Evolutionary conservation across 2,888 invertebrate species (phyloP), one percentile per base, ranked within the genome.

Genomic region (Tuta absoluta): DNA sequence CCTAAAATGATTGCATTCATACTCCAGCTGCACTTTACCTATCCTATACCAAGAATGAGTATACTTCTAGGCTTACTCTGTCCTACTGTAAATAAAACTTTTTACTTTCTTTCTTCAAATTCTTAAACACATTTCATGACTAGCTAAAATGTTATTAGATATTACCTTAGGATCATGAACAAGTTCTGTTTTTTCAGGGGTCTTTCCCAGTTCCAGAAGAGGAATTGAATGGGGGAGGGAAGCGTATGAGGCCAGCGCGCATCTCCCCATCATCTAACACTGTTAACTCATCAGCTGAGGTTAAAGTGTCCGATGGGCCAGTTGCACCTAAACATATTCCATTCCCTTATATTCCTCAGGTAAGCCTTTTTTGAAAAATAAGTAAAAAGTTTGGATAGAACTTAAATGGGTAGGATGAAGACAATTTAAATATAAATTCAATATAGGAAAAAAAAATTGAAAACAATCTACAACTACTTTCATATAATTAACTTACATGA

Each of bases 281-380:
- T 7, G 63, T 68, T 2, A 70, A 66, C 0, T 62, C 61, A 12
- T 56, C 70, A 10, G 51, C 80, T 21, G 87, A 87, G 0, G 68
- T 78, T 0, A 90, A 89, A 68, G 67, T 81, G 11, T 65, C 78
- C 1, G 91, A 90, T 0, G 83, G 82, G 5, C 92, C 94, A 0
- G 78, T 92, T 21, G 92, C 94, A 11, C 95, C 96, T 0, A 96
- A 96, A 81, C 96, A 97, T 77, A 95, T 96, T 72, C 96, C 96
- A 12, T 95, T 96, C 77, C 96, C 96, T 0, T 93, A 93, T 63
- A 93, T 96, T 58, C 95, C 97, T 0, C 93, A 94, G 53, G 62
- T 62, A 41, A 61, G 53, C 10, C n/a, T 19, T 3, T 41, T 12
- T 45, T 5, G 5, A 2, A 45, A 45, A 2, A 5, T 45, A n/a